Percentiles rank a stretch among this genome's conserved stretches.
Conservation (phyloP, 1,140 invertebrate species). For the Arion vulgaris region DNA sequence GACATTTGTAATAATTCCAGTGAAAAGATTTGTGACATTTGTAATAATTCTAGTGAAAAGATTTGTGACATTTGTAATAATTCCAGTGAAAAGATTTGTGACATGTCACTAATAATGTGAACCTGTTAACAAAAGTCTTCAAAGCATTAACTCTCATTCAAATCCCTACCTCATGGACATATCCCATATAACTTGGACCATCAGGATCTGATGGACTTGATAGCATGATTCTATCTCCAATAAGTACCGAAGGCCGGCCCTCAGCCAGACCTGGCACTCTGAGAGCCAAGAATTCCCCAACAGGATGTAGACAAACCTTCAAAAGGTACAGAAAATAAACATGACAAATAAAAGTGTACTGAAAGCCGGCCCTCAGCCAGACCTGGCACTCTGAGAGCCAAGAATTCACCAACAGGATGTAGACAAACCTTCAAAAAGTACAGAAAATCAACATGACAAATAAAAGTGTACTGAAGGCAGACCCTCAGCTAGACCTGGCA, state of each 20-base stretch:
- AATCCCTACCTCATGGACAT: slow-evolving; percentile 81
- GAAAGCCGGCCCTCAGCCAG: slow-evolving; percentile 88
- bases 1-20: too few relatives aligned
- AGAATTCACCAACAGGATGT: slow-evolving; percentile 78
- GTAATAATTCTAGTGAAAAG: too few relatives aligned
- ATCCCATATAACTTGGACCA: slow-evolving; percentile 80
- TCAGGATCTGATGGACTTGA: slow-evolving; percentile 62
- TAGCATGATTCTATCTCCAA: slow-evolving; percentile 83
- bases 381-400: slow-evolving; percentile 84
- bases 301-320: slow-evolving; percentile 70
- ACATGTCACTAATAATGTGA: too few relatives aligned
- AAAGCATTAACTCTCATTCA: too few relatives aligned
- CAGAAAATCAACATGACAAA: not conserved
- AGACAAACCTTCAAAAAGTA: slow-evolving; percentile 57
- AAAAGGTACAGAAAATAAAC: not conserved
- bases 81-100: too few relatives aligned
- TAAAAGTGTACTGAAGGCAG: slow-evolving; percentile 88
- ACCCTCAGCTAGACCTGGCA: slow-evolving; percentile 86
- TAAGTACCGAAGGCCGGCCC: slow-evolving; percentile 85
- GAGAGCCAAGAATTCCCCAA: slow-evolving; percentile 81
- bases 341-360: slow-evolving; percentile 74
- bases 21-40: too few relatives aligned
- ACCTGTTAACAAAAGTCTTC: too few relatives aligned
- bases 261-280: slow-evolving; percentile 86
- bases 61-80: too few relatives aligned